phyloP scores from a whole-genome alignment of 2,888 invertebrate genomes.

The Brenthis ino region DNA sequence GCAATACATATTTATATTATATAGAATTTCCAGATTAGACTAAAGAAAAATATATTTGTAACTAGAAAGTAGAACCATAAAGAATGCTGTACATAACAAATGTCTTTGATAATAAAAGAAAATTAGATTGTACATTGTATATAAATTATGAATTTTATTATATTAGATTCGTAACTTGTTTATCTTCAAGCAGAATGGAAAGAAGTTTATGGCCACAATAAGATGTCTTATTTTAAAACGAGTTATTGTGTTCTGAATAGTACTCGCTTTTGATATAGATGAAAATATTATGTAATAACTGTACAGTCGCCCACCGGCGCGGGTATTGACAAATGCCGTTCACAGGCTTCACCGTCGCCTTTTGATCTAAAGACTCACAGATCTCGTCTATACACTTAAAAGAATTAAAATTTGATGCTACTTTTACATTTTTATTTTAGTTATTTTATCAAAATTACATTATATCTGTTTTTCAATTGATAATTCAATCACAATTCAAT shows the following conservation, averaged over 20 bases:
- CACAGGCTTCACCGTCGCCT: conserved; percentile 46
- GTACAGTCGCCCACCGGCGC: conserved; percentile 67
- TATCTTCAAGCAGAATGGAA: conserved; percentile 11
- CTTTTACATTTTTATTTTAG: not conserved
- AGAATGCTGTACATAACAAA: not conserved
- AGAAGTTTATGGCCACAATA: conserved; percentile 22
- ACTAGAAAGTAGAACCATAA: too few species aligned
- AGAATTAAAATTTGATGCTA: not conserved
- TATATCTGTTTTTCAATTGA: not conserved
- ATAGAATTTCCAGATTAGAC: too few species aligned
- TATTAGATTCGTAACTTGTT: conserved; percentile 13
- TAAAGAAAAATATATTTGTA: too few species aligned
- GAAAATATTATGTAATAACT: conserved; percentile 70
- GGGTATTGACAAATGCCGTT: conserved; percentile 72
- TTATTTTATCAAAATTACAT: not conserved
- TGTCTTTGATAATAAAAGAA: conserved; percentile 42
- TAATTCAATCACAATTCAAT: too few species aligned
- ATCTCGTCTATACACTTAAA: not conserved
- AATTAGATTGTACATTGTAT: conserved; percentile 35
- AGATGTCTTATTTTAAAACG: conserved; percentile 35
- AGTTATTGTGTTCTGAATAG: conserved; percentile 60
- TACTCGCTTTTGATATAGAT: conserved; percentile 45
- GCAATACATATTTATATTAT: conserved; percentile 23
- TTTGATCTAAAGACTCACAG: conserved; percentile 16
- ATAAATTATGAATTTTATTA: conserved; percentile 33